Percentiles rank a stretch among this genome's conserved stretches.
Evolutionary conservation across 1,140 invertebrate species (phyloP).

Genomic region (Pomacea maculata): DNA sequence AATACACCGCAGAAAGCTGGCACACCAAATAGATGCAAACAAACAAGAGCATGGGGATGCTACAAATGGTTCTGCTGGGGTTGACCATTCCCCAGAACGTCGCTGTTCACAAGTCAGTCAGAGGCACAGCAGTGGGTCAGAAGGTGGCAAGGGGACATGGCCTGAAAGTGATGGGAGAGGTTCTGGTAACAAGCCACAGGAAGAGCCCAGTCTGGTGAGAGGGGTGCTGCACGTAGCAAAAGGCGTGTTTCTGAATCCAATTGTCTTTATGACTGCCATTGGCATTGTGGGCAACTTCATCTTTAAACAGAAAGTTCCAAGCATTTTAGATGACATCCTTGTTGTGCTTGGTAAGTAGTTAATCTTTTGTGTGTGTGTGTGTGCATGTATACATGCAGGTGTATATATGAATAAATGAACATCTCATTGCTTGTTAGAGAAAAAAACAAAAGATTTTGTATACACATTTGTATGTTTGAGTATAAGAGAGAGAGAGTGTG

Average conservation of each 20-base stretch:
- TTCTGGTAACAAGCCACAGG: not conserved
- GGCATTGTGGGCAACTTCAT: constrained; percentile 87
- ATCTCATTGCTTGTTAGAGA: not conserved
- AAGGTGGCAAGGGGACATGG: not conserved
- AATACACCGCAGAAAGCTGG: constrained; percentile 74
- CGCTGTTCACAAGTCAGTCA: constrained; percentile 1
- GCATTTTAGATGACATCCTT: constrained; percentile 78
- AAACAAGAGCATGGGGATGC: not conserved
- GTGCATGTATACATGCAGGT: not conserved
- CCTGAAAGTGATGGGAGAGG: no score
- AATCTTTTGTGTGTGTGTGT: not conserved
- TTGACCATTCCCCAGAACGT: not conserved
- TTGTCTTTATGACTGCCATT: constrained; percentile 91
- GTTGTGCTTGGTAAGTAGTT: constrained; percentile 68
- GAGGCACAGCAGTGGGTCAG: not conserved
- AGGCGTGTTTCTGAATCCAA: constrained; percentile 86
- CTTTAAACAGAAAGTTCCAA: constrained; percentile 81
- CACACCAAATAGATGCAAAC: constrained; percentile 31
- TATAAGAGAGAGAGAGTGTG: not conserved
- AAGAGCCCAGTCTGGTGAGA: not conserved
- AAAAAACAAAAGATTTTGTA: not conserved
- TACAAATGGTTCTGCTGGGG: not conserved
- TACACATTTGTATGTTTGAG: not conserved
- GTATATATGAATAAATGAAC: not conserved
- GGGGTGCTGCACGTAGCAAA: constrained; percentile 64